phyloP scores from a whole-genome alignment of 2,888 invertebrate genomes.

The Papilio demoleus region DNA sequence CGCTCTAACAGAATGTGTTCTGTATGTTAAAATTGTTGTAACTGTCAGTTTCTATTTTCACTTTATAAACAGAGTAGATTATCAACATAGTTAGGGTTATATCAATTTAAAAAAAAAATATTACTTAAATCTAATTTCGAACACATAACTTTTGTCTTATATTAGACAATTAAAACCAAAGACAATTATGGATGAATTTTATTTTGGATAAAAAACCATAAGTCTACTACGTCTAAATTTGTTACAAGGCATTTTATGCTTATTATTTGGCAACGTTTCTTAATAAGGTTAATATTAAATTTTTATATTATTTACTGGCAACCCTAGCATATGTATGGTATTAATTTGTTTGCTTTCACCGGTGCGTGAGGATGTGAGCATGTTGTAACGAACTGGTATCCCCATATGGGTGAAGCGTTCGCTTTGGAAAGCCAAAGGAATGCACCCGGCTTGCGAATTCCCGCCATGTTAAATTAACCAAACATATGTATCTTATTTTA shows the following conservation, averaged over 20 bases:
- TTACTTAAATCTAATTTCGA: too few relatives aligned
- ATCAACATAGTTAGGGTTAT: conserved; percentile 10
- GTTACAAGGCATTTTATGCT: too few relatives aligned
- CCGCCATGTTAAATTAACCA: conserved; percentile 43
- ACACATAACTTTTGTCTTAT: too few relatives aligned
- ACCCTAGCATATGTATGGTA: conserved; percentile 26
- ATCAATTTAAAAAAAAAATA: background rate
- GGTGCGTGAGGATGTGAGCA: conserved; percentile 58
- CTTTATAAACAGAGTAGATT: conserved; percentile 45
- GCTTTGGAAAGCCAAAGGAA: conserved; percentile 56
- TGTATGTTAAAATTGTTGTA: conserved; percentile 5
- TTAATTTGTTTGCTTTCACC: conserved; percentile 76
- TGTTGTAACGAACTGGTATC: conserved; percentile 60
- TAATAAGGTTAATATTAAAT: too few relatives aligned
- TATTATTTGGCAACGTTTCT: too few relatives aligned
- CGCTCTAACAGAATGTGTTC: background rate
- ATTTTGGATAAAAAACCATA: too few relatives aligned
- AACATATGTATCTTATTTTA: conserved; percentile 41
- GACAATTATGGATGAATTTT: too few relatives aligned
- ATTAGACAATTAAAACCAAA: too few relatives aligned
- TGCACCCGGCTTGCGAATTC: conserved; percentile 42
- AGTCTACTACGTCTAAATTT: too few relatives aligned
- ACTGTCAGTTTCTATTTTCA: conserved; percentile 45
- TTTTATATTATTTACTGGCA: conserved; percentile 11
- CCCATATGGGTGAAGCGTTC: conserved; percentile 53